phyloP scores from a whole-genome alignment of 2,113 vertebrate species.

The Semnornis frantzii region DNA sequence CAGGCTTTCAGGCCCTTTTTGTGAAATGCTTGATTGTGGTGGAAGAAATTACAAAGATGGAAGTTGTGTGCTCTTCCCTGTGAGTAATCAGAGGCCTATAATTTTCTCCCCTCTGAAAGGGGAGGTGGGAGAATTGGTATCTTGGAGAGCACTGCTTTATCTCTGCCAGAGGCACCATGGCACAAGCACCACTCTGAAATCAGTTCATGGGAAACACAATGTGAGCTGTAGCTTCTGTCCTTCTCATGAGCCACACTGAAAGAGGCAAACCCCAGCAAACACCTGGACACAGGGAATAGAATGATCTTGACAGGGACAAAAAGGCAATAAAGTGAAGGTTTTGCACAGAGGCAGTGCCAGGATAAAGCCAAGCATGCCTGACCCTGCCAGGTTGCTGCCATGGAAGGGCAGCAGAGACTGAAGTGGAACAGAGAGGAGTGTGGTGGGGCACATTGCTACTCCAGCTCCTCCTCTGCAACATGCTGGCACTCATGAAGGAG shows the following conservation, averaged over 20 bases:
- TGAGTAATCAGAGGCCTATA: constrained; percentile 47
- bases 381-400: not conserved
- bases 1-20: constrained; percentile 48
- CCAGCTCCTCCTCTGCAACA: not conserved
- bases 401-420: not conserved
- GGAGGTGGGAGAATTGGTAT: not conserved
- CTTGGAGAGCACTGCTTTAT: not conserved
- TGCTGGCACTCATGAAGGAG: not conserved
- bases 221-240: not conserved
- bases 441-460: no score
- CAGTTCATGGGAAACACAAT: not conserved
- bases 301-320: not conserved
- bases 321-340: not conserved
- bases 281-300: rapidly evolving
- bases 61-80: not conserved
- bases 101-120: constrained; percentile 29
- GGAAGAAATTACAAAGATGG: constrained; percentile 47
- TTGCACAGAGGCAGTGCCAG: not conserved
- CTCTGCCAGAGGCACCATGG: not conserved
- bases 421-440: not conserved
- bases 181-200: not conserved
- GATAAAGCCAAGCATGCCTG: not conserved
- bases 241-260: not conserved
- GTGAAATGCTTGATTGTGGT: constrained; percentile 52
- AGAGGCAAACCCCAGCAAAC: not conserved